Percentiles rank a stretch among this genome's conserved stretches.
phyloP scores from a whole-genome alignment of 2,113 vertebrate genomes.

The Clarias macrocephalus region DNA sequence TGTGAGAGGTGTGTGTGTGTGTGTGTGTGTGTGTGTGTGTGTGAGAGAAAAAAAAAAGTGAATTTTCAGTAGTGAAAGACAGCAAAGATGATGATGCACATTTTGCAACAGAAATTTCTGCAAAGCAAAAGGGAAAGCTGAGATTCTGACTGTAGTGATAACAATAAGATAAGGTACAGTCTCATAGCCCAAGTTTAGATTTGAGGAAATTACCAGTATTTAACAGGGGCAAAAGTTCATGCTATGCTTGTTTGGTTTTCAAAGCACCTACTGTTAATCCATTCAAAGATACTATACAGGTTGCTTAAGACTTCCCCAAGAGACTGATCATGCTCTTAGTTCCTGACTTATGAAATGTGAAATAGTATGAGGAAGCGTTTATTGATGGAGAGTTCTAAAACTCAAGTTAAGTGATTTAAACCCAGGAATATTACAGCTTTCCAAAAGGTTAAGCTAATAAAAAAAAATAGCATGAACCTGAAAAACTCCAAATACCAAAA shows the following conservation, averaged over 20 bases:
- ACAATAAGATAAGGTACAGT: background rate
- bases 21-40: slow-evolving; percentile 33
- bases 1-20: slow-evolving; percentile 44
- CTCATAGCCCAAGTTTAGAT: background rate
- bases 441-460: background rate
- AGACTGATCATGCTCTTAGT: no score
- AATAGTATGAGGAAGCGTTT: no score
- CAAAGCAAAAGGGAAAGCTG: background rate
- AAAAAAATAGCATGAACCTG: background rate
- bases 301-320: no score
- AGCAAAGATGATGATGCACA: background rate
- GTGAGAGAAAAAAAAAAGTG: slow-evolving; percentile 15
- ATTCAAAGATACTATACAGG: no score
- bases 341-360: no score
- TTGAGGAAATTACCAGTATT: background rate
- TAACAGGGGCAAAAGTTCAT: background rate
- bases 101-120: background rate
- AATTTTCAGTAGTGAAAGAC: background rate
- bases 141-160: background rate
- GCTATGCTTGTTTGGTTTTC: no score
- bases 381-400: no score
- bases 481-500: no score
- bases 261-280: no score
- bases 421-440: no score
- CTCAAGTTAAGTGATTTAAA: no score